phyloP scores from a whole-genome alignment of 2,888 invertebrate genomes.

The Scaptomyza parva region DNA sequence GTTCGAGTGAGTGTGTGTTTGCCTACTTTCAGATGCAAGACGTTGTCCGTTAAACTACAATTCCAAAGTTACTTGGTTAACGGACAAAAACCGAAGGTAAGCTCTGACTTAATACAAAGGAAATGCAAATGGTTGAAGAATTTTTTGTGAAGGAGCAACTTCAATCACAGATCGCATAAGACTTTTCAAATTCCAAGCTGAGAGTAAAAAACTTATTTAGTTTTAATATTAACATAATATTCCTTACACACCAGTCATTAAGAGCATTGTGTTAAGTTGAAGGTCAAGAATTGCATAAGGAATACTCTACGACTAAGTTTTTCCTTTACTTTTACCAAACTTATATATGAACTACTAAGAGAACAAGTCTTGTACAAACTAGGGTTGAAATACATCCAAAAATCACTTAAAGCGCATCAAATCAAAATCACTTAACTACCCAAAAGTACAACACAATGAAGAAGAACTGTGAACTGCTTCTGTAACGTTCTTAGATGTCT shows the following conservation, averaged over 20 bases:
- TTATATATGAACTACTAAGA: too few species aligned
- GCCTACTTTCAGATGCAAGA: conserved; percentile 38
- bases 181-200: not conserved
- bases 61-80: conserved; percentile 1
- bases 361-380: not conserved
- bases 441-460: not conserved
- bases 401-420: not conserved
- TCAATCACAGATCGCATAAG: not conserved
- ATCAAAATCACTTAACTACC: conserved; percentile 2
- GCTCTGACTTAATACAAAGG: not conserved
- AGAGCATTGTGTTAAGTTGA: too few species aligned
- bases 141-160: not conserved
- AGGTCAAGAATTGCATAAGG: too few species aligned
- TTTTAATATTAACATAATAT: not conserved
- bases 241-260: too few species aligned
- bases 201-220: too few species aligned
- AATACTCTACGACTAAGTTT: too few species aligned
- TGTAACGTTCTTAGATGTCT: not conserved
- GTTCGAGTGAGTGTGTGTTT: too few species aligned
- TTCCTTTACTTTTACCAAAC: too few species aligned
- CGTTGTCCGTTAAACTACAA: conserved; percentile 12
- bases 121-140: not conserved
- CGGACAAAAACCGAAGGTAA: conserved; percentile 12
- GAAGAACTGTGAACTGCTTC: not conserved
- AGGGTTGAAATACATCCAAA: not conserved